Evolutionary conservation across 2,113 vertebrate genomes (phyloP).

Genomic region (Numida meleagris): DNA sequence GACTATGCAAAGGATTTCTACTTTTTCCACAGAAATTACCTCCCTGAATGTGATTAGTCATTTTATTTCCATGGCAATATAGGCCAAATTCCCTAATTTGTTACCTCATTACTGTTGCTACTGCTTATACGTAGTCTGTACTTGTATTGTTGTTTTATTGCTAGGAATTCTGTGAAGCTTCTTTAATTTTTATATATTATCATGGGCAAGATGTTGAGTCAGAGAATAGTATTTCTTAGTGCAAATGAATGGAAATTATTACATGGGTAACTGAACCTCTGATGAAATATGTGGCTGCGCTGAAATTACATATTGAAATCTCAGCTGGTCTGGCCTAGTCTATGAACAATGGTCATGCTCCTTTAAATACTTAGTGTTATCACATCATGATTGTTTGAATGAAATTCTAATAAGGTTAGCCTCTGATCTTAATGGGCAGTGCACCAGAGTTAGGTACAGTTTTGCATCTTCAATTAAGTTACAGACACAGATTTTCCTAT

Average conservation of each 20-base stretch:
- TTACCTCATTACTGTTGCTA: background rate
- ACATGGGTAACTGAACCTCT: background rate
- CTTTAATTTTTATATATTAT: background rate
- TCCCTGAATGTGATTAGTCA: background rate
- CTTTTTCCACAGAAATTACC: background rate
- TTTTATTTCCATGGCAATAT: background rate
- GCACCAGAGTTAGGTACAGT: background rate
- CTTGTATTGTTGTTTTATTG: background rate
- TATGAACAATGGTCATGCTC: background rate
- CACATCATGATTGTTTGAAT: background rate
- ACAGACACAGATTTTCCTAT: background rate
- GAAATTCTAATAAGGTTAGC: constrained; percentile 3
- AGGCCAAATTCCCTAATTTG: background rate
- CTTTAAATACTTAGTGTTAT: background rate
- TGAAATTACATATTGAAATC: background rate
- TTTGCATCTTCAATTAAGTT: constrained; percentile 14
- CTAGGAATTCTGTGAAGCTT: background rate
- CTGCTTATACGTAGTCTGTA: background rate
- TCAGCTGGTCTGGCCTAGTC: background rate
- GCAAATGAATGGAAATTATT: constrained; percentile 31
- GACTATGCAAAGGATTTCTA: background rate
- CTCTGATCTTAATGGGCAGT: background rate
- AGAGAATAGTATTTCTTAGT: background rate
- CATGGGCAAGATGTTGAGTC: background rate
- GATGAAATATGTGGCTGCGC: background rate